Percentiles rank a stretch among this genome's conserved stretches.
These are phyloP conservation scores for Stenchaetothrips biformis DNA, from an alignment of 2,888 invertebrate species.

Conservation along the genomic window DNA sequence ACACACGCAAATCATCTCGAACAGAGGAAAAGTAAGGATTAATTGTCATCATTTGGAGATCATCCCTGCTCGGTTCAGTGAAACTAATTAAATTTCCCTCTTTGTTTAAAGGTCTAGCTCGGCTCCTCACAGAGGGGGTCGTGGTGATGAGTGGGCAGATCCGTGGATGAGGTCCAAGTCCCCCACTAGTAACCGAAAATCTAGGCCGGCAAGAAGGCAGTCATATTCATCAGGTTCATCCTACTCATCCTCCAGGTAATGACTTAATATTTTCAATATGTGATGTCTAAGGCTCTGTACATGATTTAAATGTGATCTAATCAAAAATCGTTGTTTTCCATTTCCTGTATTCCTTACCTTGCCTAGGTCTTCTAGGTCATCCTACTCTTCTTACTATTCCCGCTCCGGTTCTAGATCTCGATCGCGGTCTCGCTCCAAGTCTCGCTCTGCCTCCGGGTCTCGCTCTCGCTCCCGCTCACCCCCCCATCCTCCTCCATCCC, in stretches of 20 bases:
- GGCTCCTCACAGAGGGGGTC: conserved; percentile 40
- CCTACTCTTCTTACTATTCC: conserved; percentile 33
- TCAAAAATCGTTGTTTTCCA: not conserved
- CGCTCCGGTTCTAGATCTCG: conserved; percentile 49
- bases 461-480: conserved; percentile 38
- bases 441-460: conserved; percentile 41
- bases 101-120: not conserved
- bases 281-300: not conserved
- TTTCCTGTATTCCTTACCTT: not conserved
- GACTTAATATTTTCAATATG: not conserved
- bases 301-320: not conserved
- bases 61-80: not conserved
- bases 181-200: conserved; percentile 47
- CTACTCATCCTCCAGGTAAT: conserved; percentile 57
- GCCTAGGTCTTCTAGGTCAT: conserved; percentile 42
- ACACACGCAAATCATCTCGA: conserved; percentile 45
- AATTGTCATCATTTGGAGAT: not conserved
- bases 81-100: not conserved
- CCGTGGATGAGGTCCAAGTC: conserved; percentile 85
- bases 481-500: conserved; percentile 42
- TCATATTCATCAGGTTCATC: conserved; percentile 71
- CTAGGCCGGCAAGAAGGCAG: conserved; percentile 47
- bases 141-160: conserved; percentile 89
- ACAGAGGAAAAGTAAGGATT: conserved; percentile 37
- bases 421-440: conserved; percentile 42